Evolutionary conservation across 2,797 vertebrate genomes (phyloP), one percentile per base, ranked within the genome.

Genomic region (Loriculus beryllinus): DNA sequence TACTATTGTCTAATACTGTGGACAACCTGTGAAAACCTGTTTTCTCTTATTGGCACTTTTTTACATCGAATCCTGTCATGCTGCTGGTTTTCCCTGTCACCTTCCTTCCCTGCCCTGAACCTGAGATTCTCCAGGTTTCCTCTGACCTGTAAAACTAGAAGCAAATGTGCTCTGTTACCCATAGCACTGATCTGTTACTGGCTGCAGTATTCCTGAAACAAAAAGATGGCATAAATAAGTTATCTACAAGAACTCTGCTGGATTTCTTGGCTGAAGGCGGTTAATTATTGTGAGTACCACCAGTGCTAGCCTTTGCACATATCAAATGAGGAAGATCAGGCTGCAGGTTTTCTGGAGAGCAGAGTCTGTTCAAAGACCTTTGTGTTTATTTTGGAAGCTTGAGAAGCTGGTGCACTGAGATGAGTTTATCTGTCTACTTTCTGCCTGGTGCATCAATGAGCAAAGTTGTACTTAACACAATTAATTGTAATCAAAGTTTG

Each of bases 351-450:
- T 93, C 82, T 91, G 72, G 52, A 71, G 68, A 92, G 65, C 25
- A 2, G 37, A 23, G 48, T 19, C 79, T 91, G 47, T 74, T 90
- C 82, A 82, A 82, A 95, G 77, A 92, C 69, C 56, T 92, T 51
- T 83, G 64, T 83, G 88, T 90, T 92, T 88, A 19, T 95, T 91
- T 82, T 88, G 65, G 69, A 83, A 96, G 90, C 96, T 83, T 88
- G 95, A 94, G 95, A 95, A 96, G 88, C 95, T 96, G 95, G 93
- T 91, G 90, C 48, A 23, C 90, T 95, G 90, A 92, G 80, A 82
- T 3, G 8, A 43, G 37, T 76, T 68, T 90, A 92, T 68, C 85
- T 89, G 92, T 56, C 93, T 69, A 71, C 90, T 83, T 93, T 93
- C 51, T 67, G 85, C 90, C 92, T 94, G 81, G 51, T 48, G 45